Base-by-base conservation (phyloP, 2,888 invertebrate genomes). In the Ditylenchus weischeri region DNA sequence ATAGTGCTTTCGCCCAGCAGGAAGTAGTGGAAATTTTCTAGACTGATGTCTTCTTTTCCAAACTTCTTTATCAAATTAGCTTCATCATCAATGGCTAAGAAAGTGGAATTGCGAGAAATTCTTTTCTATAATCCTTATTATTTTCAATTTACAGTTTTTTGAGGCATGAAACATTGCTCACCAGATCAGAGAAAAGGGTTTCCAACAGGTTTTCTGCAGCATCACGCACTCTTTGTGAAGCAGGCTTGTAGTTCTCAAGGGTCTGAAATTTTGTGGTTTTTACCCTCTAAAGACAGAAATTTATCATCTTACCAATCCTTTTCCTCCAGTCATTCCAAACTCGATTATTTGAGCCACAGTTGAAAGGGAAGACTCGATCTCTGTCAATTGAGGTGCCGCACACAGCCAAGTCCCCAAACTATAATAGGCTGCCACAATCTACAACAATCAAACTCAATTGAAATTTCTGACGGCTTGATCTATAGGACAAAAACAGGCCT, bases 261-360 rank as follows among this genome's bases (percentile, higher is more conserved):
- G 60, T 29, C 71, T 72, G 35, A 47, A 72, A 61, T 38, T n/a
- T 68, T 43, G 43, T 2, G 5, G 29, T 43, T 43, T 43, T 8
- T 43, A 15, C 15, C 43, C 43, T 43, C 8, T 8, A 43, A 43
- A 43, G 43, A 6, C 8, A 29, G 2, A 29, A 29, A 29, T 29
- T 29, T 29, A 29, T 29, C 5, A 4, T 6, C 61, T 29, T 80
- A 87, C 87, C 85, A 87, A 86, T 57, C 87, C 87, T 85, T 94
- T 95, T 10, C 91, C 89, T 19, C 98, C 98, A 0, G 95, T 94
- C 66, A 98, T 92, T 65, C 98, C 98, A 36, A 96, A 88, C 84
- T 98, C 96, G 1, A 95, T 92, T 0, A 95, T 94, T 86, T 98
- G 95, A 71, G 96, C 87, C 64, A 98, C 91, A 48, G 92, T 91